phyloP scores from a whole-genome alignment of 30 jellyfish, hydroid and myxozoan genomes.

The Hydractinia echinata region DNA sequence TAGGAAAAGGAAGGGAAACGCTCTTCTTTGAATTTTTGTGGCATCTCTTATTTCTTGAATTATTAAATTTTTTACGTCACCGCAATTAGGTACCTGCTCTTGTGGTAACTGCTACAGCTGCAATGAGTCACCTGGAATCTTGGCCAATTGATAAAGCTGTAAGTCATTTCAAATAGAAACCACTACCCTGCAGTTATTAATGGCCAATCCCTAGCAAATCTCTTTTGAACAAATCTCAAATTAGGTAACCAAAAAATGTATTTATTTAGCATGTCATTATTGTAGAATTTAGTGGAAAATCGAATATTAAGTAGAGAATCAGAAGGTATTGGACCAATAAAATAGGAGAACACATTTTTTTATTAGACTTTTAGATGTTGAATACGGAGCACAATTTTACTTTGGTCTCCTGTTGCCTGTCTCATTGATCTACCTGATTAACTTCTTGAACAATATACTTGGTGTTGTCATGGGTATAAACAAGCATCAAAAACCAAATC shows the following conservation, averaged over 20 bases:
- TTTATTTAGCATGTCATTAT: no score
- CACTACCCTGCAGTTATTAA: no score
- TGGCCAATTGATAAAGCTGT: conserved; percentile 14
- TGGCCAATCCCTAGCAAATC: no score
- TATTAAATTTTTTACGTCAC: no score
- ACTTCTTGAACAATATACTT: conserved; percentile 2
- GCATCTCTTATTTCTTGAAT: not conserved
- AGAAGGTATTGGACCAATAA: no score
- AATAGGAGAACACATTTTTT: no score
- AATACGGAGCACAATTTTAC: conserved; percentile 12
- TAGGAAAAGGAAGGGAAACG: not conserved
- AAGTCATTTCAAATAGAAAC: not conserved
- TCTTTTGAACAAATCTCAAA: no score
- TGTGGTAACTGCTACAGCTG: conserved; percentile 10
- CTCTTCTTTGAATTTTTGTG: not conserved
- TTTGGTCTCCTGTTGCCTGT: conserved; percentile 28
- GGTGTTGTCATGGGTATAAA: conserved; percentile 14
- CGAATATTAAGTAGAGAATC: no score
- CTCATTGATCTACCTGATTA: not conserved
- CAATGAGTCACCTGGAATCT: conserved; percentile 9
- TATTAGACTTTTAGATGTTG: not conserved
- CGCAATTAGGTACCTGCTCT: not conserved
- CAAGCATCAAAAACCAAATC: conserved; percentile 8
- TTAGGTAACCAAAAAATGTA: no score
- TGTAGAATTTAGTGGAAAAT: not conserved